Conservation (phyloP, 1,140 invertebrate species). For the Heliconius melpomene region DNA sequence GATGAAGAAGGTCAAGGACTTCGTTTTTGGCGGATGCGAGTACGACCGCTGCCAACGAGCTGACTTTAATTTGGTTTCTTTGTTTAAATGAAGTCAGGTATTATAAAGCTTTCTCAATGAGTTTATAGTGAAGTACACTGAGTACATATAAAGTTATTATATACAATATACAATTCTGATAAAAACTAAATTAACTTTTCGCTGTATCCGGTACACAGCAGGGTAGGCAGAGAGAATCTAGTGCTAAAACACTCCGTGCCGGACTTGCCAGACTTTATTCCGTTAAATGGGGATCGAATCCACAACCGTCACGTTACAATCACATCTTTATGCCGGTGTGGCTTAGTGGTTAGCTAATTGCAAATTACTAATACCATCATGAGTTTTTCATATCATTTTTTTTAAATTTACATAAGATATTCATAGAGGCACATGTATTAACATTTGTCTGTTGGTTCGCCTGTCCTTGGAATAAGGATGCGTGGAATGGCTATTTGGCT, state of each 20-base stretch:
- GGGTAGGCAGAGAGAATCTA: too few species aligned
- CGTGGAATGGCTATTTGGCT: constrained; percentile 31
- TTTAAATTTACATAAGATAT: constrained; percentile 65
- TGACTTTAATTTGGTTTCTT: constrained; percentile 59
- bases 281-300: too few species aligned
- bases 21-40: constrained; percentile 71
- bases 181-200: too few species aligned
- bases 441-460: constrained; percentile 66
- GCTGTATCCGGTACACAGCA: too few species aligned
- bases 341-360: background rate
- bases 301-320: too few species aligned
- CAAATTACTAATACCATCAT: too few species aligned
- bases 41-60: constrained; percentile 58
- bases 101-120: constrained; percentile 11
- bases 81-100: constrained; percentile 47
- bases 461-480: constrained; percentile 77
- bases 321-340: too few species aligned
- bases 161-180: background rate
- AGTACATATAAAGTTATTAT: background rate
- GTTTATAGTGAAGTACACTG: background rate
- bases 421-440: constrained; percentile 69
- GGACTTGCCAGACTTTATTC: too few species aligned
- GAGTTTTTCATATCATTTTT: constrained; percentile 21
- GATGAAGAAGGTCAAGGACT: constrained; percentile 73
- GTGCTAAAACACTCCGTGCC: too few species aligned